phyloP scores from a whole-genome alignment of 2,113 vertebrate genomes.

The Myrmecophaga tridactyla region DNA sequence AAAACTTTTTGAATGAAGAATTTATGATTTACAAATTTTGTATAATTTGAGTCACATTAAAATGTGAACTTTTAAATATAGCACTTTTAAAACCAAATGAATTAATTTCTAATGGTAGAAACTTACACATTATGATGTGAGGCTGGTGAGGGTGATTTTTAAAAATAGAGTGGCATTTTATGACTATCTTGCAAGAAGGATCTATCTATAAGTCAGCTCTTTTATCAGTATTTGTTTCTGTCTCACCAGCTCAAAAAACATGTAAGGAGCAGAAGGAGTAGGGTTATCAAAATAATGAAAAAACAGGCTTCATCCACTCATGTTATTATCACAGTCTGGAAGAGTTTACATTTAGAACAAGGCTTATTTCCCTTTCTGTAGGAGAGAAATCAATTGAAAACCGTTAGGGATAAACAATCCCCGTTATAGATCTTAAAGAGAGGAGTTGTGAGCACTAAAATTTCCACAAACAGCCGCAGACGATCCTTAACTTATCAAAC shows the following conservation, averaged over 20 bases:
- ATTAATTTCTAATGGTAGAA: background rate
- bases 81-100: background rate
- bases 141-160: background rate
- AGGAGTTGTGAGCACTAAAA: background rate
- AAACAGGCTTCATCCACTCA: background rate
- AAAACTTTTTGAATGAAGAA: background rate
- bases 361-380: slow-evolving; percentile 45
- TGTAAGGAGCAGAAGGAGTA: background rate
- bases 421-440: background rate
- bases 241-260: background rate
- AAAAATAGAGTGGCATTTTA: background rate
- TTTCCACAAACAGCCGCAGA: slow-evolving; percentile 19
- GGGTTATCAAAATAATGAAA: slow-evolving; percentile 16
- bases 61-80: background rate
- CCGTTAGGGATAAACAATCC: slow-evolving; percentile 9
- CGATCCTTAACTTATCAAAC: slow-evolving; percentile 2
- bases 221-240: background rate
- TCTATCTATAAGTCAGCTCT: background rate
- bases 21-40: background rate
- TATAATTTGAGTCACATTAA: background rate
- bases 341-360: slow-evolving; percentile 40
- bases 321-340: background rate
- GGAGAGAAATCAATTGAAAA: slow-evolving; percentile 54
- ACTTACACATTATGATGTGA: background rate
- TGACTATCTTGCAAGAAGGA: background rate